phyloP scores from a whole-genome alignment of 92 coral and sea anemone genomes.

The Actinostola sp. region DNA sequence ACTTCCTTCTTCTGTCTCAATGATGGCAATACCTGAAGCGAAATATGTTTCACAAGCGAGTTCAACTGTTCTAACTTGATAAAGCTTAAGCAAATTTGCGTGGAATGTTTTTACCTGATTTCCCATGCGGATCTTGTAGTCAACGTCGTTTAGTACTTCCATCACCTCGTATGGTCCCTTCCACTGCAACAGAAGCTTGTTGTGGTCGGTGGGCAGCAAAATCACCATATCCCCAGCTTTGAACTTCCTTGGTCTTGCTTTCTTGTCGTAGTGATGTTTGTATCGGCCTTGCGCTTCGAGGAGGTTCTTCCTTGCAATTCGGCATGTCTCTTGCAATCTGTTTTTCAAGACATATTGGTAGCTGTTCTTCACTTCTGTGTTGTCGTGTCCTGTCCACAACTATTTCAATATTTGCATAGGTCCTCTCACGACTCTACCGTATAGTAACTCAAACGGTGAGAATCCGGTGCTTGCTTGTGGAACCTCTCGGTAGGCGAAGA shows the following conservation, averaged over 20 bases:
- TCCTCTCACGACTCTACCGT: conserved; percentile 31
- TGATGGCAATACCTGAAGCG: background rate
- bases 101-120: background rate
- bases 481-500: conserved; percentile 40
- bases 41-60: background rate
- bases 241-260: background rate
- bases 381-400: conserved; percentile 11
- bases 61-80: no score
- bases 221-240: conserved; percentile 23
- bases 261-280: conserved; percentile 16
- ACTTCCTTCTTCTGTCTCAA: background rate
- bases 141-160: background rate
- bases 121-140: background rate
- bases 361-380: background rate
- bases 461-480: conserved; percentile 30
- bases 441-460: conserved; percentile 37
- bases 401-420: conserved; percentile 11
- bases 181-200: conserved; percentile 60
- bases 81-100: conserved; percentile 3
- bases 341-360: conserved; percentile 17
- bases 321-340: conserved; percentile 12
- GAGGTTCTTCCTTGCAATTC: background rate
- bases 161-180: conserved; percentile 44
- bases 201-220: conserved; percentile 44
- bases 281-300: background rate